These are phyloP conservation scores for Vanessa cardui DNA, from an alignment of 2,888 invertebrate species.

Conservation along the genomic window DNA sequence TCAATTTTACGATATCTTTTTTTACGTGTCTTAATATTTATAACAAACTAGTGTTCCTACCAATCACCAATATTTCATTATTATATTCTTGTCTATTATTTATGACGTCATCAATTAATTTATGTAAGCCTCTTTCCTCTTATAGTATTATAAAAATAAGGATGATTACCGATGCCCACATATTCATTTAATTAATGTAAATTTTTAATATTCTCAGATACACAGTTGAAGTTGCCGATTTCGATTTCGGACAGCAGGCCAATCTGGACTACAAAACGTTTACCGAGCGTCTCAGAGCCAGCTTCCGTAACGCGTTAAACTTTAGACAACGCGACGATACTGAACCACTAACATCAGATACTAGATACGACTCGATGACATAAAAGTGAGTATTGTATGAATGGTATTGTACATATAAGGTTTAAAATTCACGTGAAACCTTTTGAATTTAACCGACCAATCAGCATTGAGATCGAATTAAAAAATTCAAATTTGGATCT, in stretches of 20 bases:
- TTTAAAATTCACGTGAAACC: not conserved
- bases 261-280: conserved; percentile 95
- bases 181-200: not conserved
- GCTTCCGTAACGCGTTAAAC: conserved; percentile 81
- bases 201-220: conserved; percentile 80
- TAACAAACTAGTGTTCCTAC: too few relatives aligned
- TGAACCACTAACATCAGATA: conserved; percentile 69
- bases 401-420: conserved; percentile 1
- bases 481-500: too few relatives aligned
- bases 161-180: too few relatives aligned
- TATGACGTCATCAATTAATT: too few relatives aligned
- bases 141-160: too few relatives aligned
- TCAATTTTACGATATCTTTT: too few relatives aligned
- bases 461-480: too few relatives aligned
- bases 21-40: too few relatives aligned
- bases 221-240: conserved; percentile 94
- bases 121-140: too few relatives aligned
- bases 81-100: too few relatives aligned
- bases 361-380: conserved; percentile 83
- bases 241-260: conserved; percentile 92
- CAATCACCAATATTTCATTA: too few relatives aligned
- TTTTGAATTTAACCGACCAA: conserved; percentile 1
- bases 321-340: conserved; percentile 66
- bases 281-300: conserved; percentile 90
- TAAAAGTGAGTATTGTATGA: conserved; percentile 45